Evolutionary conservation across 2,113 vertebrate genomes (phyloP).

Genomic region (Hyaena hyaena): DNA sequence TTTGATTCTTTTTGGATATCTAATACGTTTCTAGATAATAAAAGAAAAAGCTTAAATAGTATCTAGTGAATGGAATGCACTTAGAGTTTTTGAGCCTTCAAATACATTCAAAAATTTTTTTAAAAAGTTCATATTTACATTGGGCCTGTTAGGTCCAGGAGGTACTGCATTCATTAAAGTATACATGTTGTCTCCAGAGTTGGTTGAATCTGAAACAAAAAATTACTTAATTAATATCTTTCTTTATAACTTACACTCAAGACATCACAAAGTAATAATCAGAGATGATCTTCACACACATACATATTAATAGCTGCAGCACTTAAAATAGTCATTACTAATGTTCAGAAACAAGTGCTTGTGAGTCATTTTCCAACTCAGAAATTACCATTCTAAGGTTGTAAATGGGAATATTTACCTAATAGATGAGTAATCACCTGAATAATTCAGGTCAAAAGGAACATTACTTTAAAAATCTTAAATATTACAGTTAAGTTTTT

Average conservation of each 20-base stretch:
- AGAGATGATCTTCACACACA: conserved; percentile 33
- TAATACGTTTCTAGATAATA: conserved; percentile 18
- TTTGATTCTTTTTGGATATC: background rate
- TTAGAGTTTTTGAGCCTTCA: background rate
- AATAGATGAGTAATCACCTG: background rate
- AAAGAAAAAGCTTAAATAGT: background rate
- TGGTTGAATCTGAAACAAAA: conserved; percentile 95
- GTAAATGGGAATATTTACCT: background rate
- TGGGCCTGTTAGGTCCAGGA: conserved; percentile 95
- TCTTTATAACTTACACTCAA: conserved; percentile 29
- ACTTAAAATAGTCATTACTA: background rate
- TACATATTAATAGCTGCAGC: background rate
- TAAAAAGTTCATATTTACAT: conserved; percentile 89
- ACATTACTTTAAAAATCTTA: background rate
- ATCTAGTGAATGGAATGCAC: background rate
- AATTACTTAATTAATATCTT: conserved; percentile 65
- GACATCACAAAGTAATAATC: conserved; percentile 56
- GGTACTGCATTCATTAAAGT: conserved; percentile 98
- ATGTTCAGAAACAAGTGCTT: background rate
- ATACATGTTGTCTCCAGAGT: conserved; percentile 99
- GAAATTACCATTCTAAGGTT: background rate
- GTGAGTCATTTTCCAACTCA: background rate
- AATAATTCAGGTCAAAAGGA: conserved; percentile 21
- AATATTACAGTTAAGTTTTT: background rate
- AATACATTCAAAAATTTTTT: conserved; percentile 20